A percentile compares a stretch with the other conserved stretches of the same genome.
phyloP scores from a whole-genome alignment of 2,797 vertebrate genomes.

The Coregonus ussuriensis region DNA sequence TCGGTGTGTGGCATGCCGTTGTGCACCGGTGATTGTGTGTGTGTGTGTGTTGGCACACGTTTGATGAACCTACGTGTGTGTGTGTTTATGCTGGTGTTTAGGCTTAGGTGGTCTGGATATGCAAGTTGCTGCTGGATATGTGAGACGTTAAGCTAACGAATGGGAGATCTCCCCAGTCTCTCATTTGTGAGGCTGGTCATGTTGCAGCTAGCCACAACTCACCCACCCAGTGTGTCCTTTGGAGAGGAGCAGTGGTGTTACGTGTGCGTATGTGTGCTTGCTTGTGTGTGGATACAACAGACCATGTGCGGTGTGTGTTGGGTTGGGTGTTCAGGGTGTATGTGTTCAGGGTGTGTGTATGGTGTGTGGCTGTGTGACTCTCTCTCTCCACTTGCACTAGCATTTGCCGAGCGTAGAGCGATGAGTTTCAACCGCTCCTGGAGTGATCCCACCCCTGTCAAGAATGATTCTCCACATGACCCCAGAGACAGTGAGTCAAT shows the following conservation, averaged over 20 bases:
- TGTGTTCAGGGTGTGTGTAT: conserved; percentile 12
- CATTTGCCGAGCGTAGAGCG: conserved; percentile 95
- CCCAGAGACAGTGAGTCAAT: conserved; percentile 94
- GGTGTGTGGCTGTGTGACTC: conserved; percentile 63
- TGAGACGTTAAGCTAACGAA: not conserved
- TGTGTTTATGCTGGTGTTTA: not conserved
- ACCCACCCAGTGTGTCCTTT: not conserved
- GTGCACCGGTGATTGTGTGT: conserved; percentile 5
- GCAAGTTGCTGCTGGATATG: not conserved
- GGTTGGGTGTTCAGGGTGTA: not conserved
- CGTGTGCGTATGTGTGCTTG: conserved; percentile 24
- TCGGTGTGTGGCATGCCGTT: not conserved
- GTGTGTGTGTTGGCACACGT: conserved; percentile 6
- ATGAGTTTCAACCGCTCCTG: conserved; percentile 99
- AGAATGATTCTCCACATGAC: conserved; percentile 91
- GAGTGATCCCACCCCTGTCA: conserved; percentile 98
- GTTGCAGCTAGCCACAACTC: not conserved
- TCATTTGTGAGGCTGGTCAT: not conserved
- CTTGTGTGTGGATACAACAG: too few relatives aligned
- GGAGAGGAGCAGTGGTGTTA: not conserved
- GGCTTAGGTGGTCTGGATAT: conserved; percentile 1
- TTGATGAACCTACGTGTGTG: conserved; percentile 1
- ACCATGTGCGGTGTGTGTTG: not conserved
- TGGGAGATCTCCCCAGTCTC: not conserved
- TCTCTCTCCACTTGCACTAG: conserved; percentile 79